Evolutionary conservation across 2,888 invertebrate genomes (phyloP), one percentile per base, ranked within the genome.

Genomic region (Amphipyra tragopoginis): DNA sequence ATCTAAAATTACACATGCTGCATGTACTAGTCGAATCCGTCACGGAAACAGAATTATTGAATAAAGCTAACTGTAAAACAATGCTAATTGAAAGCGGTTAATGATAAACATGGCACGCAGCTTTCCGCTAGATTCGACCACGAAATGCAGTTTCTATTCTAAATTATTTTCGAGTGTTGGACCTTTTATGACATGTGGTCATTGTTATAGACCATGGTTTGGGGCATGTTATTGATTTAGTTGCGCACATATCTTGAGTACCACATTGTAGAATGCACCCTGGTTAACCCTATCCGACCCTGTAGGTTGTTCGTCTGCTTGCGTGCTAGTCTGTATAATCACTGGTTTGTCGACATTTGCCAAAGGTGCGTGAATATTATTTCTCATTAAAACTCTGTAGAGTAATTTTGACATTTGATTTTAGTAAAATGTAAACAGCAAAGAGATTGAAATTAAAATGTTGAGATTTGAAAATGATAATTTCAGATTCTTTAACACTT

Each of bases 141-240:
- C 14, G 47, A 59, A 76, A 66, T 74, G 68, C 68, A 74, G 68
- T 62, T 56, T 44, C 13, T 47, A 45, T 52, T 68, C 58, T 39
- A 61, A 76, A 76, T 47, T 55, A 47, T 4, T 75, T 49, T 52
- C 54, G 54, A 21, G 21, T 21, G 61, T 7, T 48, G 26, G 52
- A 67, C 39, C 26, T 14, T 36, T 13, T 34, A 47, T n/a, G n/a
- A n/a, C n/a, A n/a, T 51, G 38, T 52, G 33, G 60, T 67, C 56
- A 49, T 53, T 15, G 54, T 74, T 77, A 79, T 82, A 85, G 81
- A 82, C 86, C 86, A 89, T 87, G 88, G 86, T 86, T 80, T 80
- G 77, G 77, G 80, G 86, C 87, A 88, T 88, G 85, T 70, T 75
- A 83, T 86, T 87, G 86, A 74, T 88, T 86, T 87, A 90, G 90